Base-by-base conservation (phyloP, 1,140 invertebrate species). In the Heliconius eleuchia region DNA sequence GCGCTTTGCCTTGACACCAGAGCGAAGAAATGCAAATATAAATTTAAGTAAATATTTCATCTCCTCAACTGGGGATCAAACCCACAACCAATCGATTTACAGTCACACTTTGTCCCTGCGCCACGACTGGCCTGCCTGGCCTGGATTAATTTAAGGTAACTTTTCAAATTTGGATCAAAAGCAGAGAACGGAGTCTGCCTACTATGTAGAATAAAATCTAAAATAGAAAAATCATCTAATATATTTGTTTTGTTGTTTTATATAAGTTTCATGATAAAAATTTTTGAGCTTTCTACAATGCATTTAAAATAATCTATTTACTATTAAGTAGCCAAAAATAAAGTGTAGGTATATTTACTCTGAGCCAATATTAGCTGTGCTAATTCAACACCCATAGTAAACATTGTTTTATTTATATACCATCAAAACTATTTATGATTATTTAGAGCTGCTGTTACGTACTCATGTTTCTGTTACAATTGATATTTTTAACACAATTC, bases 301-400 rank as follows among this genome's bases (percentile, higher is more conserved):
- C 23, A 60, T 23, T 23, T 3, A 60, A 60, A 60, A 60, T 23
- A 23, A 60, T 60, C 57, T 60, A 23, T 60, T 60, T 60, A 60
- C 60, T 66, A 66, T 23, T n/a, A n/a, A 66, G 60, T 66, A 30
- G 27, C 27, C 23, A 66, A 66, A 66, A 66, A 66, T 30, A 30
- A 30, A 27, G 11, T 11, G 60, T 66, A 30, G 27, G 60, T 66
- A 66, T 27, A 66, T 30, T 27, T 66, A 66, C 4, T 16, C 23
- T 66, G 23, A 66, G 60, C 60, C 60, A 66, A 66, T 66, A 66
- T 66, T 66, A 66, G 60, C 4, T 66, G 27, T 66, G 60, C 60
- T 66, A 66, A 66, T 66, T 66, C 23, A 3, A 9, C 57, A 66
- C 23, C 23, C 57, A 66, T 27, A 66, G 60, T 66, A 66, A 66